Evolutionary conservation across 2,113 vertebrate genomes (phyloP), one percentile per base, ranked within the genome.

Genomic region (Dissostichus mawsoni): DNA sequence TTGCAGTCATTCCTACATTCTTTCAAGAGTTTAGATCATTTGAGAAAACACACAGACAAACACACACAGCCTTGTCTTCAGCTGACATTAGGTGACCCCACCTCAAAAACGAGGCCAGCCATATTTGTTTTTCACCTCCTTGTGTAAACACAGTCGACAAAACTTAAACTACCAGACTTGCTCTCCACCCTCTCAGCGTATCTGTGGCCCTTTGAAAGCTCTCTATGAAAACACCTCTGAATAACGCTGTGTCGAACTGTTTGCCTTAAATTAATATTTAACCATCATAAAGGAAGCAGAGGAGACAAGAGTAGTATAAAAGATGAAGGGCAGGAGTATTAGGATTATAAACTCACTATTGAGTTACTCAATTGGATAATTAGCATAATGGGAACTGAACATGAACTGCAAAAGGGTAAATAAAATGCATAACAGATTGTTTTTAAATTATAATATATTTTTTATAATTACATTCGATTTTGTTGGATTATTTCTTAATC

Each of bases 121-220:
- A 67, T 87, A 76, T 89, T 89, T 90, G 84, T 67, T 81, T 63
- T 86, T 80, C 74, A 48, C 76, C 79, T 83, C 80, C 84, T 50
- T 88, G 11, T 50, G 75, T 48, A 82, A 89, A 91, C 76, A 63
- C n/a, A 17, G 5, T 13, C 48, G 57, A 2, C 36, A 47, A 62
- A 83, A 62, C 18, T 72, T 56, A 23, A 65, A 61, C 53, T 64
- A 72, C 16, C 5, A 53, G 45, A 44, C 41, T 52, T 29, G 0
- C 56, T 41, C n/a, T 52, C 61, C 48, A n/a, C 68, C 72, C 45
- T 73, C 44, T 69, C n/a, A 72, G 52, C 3, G 3, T 7, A 67
- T 53, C 72, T 53, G 36, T 2, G 14, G 12, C 47, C 11, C 20
- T 71, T 33, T 62, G 18, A 80, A 18, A 58, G 44, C 7, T 18